These are phyloP conservation scores for Puffinus mauretanicus DNA, from an alignment of 2,113 vertebrate species.

Conservation along the genomic window DNA sequence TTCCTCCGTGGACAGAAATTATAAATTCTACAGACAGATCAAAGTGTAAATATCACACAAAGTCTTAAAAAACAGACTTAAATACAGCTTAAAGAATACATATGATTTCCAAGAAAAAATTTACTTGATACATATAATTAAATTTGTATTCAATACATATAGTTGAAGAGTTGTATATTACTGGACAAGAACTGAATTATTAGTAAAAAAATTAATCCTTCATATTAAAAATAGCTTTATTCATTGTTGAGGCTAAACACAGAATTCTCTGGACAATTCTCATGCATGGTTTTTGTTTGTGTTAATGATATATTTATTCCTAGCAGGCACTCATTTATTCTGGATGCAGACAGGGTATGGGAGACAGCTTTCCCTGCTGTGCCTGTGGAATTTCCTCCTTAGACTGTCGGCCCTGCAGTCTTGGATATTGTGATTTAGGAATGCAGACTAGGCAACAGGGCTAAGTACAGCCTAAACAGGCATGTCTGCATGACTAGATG, in stretches of 20 bases:
- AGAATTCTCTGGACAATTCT: background rate
- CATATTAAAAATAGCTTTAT: background rate
- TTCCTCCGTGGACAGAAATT: background rate
- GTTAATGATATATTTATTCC: background rate
- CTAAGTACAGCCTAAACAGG: background rate
- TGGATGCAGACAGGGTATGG: background rate
- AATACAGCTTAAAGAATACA: background rate
- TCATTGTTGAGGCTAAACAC: background rate
- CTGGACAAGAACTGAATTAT: background rate
- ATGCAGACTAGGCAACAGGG: background rate
- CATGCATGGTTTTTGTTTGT: background rate
- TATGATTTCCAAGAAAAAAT: background rate
- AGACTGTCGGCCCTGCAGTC: background rate
- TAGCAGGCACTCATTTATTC: background rate
- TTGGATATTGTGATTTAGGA: background rate
- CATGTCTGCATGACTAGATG: rapidly evolving
- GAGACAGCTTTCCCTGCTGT: background rate
- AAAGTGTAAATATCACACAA: background rate
- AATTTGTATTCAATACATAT: background rate
- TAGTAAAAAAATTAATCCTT: background rate
- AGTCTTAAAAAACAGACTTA: background rate
- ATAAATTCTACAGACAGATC: background rate
- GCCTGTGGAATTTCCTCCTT: background rate
- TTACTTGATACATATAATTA: background rate
- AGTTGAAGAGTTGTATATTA: background rate